Percentiles rank a stretch among this genome's conserved stretches.
Conservation (phyloP, 2,797 vertebrate genomes). For the Muraenolepis orangiensis region DNA sequence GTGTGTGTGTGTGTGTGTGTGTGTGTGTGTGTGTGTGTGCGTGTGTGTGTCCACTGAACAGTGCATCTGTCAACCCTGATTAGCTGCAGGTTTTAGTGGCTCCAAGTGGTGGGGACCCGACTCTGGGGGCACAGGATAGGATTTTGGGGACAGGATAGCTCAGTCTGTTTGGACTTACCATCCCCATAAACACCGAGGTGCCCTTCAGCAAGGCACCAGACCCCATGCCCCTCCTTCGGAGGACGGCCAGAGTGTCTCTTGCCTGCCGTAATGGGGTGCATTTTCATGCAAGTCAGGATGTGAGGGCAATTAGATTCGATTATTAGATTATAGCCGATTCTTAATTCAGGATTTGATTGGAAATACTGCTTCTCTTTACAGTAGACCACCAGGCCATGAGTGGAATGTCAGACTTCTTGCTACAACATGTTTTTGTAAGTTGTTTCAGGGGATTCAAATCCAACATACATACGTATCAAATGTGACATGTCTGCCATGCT, state of each 20-base stretch:
- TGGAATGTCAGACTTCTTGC: too few species aligned
- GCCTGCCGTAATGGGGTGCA: background rate
- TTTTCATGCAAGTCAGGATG: background rate
- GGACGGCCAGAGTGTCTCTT: background rate
- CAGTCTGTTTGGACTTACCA: too few species aligned
- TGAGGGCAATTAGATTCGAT: too few species aligned
- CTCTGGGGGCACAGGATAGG: constrained; percentile 43
- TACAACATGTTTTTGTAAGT: too few species aligned
- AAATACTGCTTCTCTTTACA: too few species aligned
- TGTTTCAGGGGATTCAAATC: background rate
- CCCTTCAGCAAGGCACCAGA: too few species aligned
- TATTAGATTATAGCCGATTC: too few species aligned
- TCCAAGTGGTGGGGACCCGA: constrained; percentile 44
- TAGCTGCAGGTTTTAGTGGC: constrained; percentile 55
- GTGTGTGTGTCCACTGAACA: constrained; percentile 55
- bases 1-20: constrained; percentile 24
- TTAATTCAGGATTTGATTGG: too few species aligned
- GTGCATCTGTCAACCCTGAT: constrained; percentile 66
- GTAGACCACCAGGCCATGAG: too few species aligned
- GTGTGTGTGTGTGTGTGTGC: constrained; percentile 41
- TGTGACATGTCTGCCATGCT: background rate
- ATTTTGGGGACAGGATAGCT: too few species aligned
- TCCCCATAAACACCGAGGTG: too few species aligned
- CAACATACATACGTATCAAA: background rate
- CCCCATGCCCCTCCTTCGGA: background rate